Percentiles rank a stretch among this genome's conserved stretches.
Evolutionary conservation across 1,140 invertebrate species (phyloP).

Genomic region (Lepidurus couesii): DNA sequence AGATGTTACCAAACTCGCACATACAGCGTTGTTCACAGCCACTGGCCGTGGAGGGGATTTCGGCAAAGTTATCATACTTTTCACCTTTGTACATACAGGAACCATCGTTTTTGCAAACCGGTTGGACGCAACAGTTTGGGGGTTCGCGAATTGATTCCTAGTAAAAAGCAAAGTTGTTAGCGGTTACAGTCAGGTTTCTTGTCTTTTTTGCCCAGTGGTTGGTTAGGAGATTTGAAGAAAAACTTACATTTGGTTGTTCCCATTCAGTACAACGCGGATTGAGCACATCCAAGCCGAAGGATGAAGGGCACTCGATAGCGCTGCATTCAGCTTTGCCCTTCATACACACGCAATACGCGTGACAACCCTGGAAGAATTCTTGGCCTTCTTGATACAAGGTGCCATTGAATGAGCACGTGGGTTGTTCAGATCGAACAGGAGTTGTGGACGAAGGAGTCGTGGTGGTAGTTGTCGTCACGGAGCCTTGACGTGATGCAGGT

Average conservation of each 20-base stretch:
- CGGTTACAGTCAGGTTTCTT: background rate
- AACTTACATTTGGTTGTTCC: conserved; percentile 60
- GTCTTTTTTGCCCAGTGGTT: background rate
- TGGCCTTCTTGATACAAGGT: conserved; percentile 55
- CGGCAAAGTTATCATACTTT: conserved; percentile 54
- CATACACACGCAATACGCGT: conserved; percentile 63
- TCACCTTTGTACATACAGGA: conserved; percentile 58
- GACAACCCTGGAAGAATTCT: conserved; percentile 66
- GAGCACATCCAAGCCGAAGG: conserved; percentile 72
- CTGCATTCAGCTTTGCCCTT: conserved; percentile 61
- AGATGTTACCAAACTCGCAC: conserved; percentile 77
- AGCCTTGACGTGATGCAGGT: background rate
- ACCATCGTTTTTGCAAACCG: conserved; percentile 50
- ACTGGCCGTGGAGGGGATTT: conserved; percentile 55
- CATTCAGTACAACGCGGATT: conserved; percentile 75
- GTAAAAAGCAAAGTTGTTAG: background rate
- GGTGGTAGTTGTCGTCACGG: conserved; percentile 23
- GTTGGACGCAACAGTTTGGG: conserved; percentile 74
- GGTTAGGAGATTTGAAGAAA: conserved; percentile 44
- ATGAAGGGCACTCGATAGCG: conserved; percentile 71
- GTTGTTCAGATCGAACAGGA: conserved; percentile 28
- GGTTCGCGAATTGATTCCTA: conserved; percentile 56
- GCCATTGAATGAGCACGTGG: conserved; percentile 53
- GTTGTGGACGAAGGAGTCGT: conserved; percentile 17
- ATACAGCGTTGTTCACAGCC: conserved; percentile 76